Percentiles rank a stretch among this genome's conserved stretches.
These are phyloP conservation scores for Cordilura impudica DNA, from an alignment of 2,888 invertebrate species.

Conservation along the genomic window DNA sequence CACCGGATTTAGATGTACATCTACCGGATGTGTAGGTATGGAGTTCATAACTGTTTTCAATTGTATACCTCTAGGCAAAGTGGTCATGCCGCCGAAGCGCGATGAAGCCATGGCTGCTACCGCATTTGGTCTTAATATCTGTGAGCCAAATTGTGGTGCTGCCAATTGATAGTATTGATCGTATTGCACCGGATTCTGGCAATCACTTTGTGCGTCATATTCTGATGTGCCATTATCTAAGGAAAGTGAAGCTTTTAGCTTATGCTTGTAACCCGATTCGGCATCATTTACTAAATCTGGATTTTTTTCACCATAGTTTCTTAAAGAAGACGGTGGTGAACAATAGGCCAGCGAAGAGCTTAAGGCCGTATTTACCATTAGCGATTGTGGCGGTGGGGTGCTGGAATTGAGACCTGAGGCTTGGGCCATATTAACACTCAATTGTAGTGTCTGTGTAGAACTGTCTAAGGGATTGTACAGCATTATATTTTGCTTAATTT, in stretches of 20 bases:
- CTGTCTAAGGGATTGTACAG: conserved; percentile 73
- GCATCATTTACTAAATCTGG: conserved; percentile 89
- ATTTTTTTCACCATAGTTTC: conserved; percentile 83
- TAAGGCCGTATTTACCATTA: conserved; percentile 76
- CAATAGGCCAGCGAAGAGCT: conserved; percentile 77
- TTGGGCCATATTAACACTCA: conserved; percentile 69
- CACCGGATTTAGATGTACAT: conserved; percentile 87
- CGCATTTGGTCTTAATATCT: conserved; percentile 73
- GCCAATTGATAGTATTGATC: conserved; percentile 77
- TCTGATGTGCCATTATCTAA: conserved; percentile 75
- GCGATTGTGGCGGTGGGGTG: conserved; percentile 69
- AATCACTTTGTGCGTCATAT: conserved; percentile 75
- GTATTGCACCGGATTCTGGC: conserved; percentile 72
- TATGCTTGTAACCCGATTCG: conserved; percentile 81
- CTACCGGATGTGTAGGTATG: conserved; percentile 80
- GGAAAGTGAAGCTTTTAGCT: conserved; percentile 75
- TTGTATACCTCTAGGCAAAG: conserved; percentile 79
- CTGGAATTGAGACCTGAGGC: conserved; percentile 64
- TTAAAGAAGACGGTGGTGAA: conserved; percentile 80
- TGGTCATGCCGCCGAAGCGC: conserved; percentile 79
- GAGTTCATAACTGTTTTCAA: conserved; percentile 74
- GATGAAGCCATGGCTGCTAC: conserved; percentile 64
- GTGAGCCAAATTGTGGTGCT: conserved; percentile 80
- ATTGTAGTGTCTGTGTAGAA: conserved; percentile 66
- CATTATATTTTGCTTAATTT: conserved; percentile 77